phyloP scores from a whole-genome alignment of 2,797 vertebrate genomes.

The Trachurus trachurus region DNA sequence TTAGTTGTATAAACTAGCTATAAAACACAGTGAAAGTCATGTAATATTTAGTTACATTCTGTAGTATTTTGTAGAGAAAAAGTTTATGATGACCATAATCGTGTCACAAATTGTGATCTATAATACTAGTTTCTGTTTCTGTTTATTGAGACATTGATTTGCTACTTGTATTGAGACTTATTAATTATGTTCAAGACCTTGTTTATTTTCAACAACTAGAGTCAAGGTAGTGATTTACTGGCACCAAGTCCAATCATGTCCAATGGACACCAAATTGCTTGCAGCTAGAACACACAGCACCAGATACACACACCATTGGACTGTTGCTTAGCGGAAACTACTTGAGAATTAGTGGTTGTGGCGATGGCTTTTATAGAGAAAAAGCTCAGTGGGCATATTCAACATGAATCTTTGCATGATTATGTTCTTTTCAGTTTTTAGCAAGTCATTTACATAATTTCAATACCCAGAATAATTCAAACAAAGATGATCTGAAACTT shows the following conservation, averaged over 20 bases:
- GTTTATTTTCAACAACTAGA: not conserved
- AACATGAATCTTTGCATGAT: not conserved
- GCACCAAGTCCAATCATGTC: not conserved
- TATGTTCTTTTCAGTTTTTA: not conserved
- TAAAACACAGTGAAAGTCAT: not conserved
- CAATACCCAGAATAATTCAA: not conserved
- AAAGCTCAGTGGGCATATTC: no score
- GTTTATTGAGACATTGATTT: slow-evolving; percentile 5
- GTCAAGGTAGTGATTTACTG: not conserved
- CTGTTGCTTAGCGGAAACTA: not conserved
- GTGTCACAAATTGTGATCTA: not conserved
- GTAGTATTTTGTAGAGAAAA: not conserved
- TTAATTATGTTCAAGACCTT: not conserved
- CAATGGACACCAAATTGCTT: not conserved
- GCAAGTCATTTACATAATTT: not conserved
- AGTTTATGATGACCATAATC: not conserved
- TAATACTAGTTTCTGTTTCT: not conserved
- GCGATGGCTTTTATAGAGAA: not conserved
- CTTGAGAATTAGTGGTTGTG: not conserved
- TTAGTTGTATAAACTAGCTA: not conserved
- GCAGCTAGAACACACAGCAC: no score
- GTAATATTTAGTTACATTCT: not conserved
- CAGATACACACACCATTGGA: not conserved
- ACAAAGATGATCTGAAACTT: not conserved
- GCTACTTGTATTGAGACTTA: slow-evolving; percentile 4